phyloP scores from a whole-genome alignment of 2,113 vertebrate genomes.

The Urocolius indicus region DNA sequence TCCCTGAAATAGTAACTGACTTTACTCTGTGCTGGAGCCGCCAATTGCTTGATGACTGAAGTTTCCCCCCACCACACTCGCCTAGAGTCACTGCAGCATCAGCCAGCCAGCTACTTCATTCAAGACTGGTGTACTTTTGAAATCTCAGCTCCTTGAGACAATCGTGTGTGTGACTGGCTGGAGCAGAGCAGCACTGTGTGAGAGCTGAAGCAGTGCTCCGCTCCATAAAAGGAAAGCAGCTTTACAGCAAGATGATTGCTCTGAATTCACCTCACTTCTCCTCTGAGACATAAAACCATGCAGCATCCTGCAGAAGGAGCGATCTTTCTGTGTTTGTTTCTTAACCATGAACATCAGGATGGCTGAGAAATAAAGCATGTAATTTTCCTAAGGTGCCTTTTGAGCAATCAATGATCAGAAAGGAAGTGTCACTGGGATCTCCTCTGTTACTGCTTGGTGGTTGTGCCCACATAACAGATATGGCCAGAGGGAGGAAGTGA shows the following conservation, averaged over 20 bases:
- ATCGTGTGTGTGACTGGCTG: not conserved
- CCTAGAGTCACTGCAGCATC: not conserved
- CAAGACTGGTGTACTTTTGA: slow-evolving; percentile 39
- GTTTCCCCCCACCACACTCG: not conserved
- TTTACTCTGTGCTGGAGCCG: not conserved
- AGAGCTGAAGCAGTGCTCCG: not conserved
- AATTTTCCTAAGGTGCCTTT: not conserved
- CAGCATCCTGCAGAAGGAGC: not conserved
- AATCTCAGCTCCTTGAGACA: not conserved
- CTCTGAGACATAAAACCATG: not conserved
- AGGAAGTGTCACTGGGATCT: not conserved
- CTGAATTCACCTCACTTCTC: not conserved
- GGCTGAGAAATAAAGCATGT: not conserved
- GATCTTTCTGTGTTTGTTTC: not conserved
- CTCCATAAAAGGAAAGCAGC: slow-evolving; percentile 19
- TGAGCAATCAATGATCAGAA: not conserved
- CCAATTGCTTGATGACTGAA: slow-evolving; percentile 10
- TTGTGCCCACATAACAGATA: not conserved
- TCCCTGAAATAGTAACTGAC: slow-evolving; percentile 78
- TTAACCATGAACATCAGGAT: not conserved
- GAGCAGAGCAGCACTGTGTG: not conserved
- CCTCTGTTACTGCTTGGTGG: not conserved
- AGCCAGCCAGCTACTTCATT: not conserved
- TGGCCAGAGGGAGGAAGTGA: not conserved
- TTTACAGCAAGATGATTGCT: not conserved